Percentiles rank a stretch among this genome's conserved stretches.
phyloP scores from a whole-genome alignment of 1,140 invertebrate species.

The Harlomillsia oculata region DNA sequence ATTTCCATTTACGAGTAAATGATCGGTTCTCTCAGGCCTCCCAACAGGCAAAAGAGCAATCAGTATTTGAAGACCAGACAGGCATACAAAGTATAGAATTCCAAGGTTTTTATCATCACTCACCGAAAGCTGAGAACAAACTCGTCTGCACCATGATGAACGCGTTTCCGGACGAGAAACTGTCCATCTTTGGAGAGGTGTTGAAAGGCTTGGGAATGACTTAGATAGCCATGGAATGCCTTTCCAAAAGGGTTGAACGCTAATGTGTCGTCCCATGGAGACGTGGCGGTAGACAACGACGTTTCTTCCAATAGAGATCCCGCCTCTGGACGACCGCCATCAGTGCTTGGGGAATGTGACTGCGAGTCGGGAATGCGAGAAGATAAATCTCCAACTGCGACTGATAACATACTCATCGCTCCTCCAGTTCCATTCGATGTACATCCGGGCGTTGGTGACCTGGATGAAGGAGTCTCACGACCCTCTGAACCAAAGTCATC shows the following conservation, averaged over 20 bases:
- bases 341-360: not conserved
- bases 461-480: not conserved
- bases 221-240: conserved; percentile 35
- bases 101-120: too few relatives aligned
- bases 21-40: too few relatives aligned
- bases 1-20: too few relatives aligned
- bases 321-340: not conserved
- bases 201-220: conserved; percentile 27
- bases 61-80: too few relatives aligned
- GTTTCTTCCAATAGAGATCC: not conserved
- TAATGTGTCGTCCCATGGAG: conserved; percentile 7
- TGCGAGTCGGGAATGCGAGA: not conserved
- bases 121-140: conserved; percentile 33
- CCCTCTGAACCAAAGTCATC: conserved; percentile 2
- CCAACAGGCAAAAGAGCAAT: too few relatives aligned
- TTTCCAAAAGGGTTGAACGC: conserved; percentile 31
- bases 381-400: not conserved
- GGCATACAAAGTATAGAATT: too few relatives aligned
- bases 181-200: conserved; percentile 30
- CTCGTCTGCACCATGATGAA: conserved; percentile 19
- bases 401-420: not conserved
- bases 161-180: conserved; percentile 30
- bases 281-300: not conserved
- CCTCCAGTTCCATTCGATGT: not conserved
- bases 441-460: not conserved